Evolutionary conservation across 1,140 invertebrate species (phyloP), one percentile per base, ranked within the genome.

Genomic region (Brachionus rubens): DNA sequence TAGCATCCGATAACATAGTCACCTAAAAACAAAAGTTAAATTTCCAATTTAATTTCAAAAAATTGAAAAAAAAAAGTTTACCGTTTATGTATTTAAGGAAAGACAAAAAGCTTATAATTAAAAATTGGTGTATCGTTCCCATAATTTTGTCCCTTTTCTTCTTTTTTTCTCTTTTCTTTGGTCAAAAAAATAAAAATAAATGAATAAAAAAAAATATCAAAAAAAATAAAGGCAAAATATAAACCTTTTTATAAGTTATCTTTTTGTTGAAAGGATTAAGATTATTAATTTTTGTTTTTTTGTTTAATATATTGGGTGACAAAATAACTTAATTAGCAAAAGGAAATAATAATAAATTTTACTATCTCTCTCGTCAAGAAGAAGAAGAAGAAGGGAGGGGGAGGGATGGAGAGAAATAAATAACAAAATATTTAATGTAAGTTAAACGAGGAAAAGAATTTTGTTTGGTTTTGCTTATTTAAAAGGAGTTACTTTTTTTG

Each of bases 1-100:
- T 72, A 72, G 28, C 68, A 72, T 50, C 68, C 68, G 16, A 72
- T 72, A 10, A 72, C 68, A 50, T 72, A 72, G 10, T 72, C 68
- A 40, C 68, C 46, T 19, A 9, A 6, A 24, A 56, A 12, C 3
- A 56, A 19, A 14, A 19, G 3, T 5, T 7, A 16, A 10, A 46
- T 14, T 6, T 40, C 12, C 36, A 40, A 40, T 6, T n/a, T 9
- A 36, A 36, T 36, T 5, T 3, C 3, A 36, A 36, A 36, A 36
- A 5, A 36, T 36, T 36, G 33, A 9, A 36, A 3, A 5, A 5
- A 36, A 36, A 36, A 36, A 36, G 33, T 9, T 36, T 36, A 36
- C 33, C 3, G 16, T 33, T 40, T 33, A 59, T 59, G 36, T 59
- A 59, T 33, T 59, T 59, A 28, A 59, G 9, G 9, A 59, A 36